A percentile compares a stretch with the other conserved stretches of the same genome.
These are phyloP conservation scores for Amorpha juglandis DNA, from an alignment of 2,888 invertebrate genomes.

Conservation along the genomic window DNA sequence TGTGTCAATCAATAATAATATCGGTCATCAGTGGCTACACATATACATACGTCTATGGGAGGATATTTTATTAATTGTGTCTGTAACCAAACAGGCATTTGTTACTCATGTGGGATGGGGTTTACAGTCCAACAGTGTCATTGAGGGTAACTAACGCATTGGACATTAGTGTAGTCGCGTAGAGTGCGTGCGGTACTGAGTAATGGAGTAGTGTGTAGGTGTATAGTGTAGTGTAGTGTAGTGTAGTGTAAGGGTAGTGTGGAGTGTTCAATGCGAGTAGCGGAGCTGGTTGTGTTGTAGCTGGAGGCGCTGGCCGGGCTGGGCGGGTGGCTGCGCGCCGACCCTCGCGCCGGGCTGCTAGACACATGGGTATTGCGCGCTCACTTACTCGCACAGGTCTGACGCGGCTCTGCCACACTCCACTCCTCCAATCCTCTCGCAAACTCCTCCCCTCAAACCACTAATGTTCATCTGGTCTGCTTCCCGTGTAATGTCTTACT, in stretches of 20 bases:
- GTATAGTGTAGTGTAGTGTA: neutral
- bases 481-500: neutral
- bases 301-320: constrained; percentile 83
- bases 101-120: neutral
- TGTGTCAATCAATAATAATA: constrained; percentile 38
- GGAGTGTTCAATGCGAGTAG: constrained; percentile 38
- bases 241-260: neutral
- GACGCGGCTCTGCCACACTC: constrained; percentile 65
- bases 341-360: constrained; percentile 78
- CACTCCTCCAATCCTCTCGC: constrained; percentile 35
- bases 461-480: neutral
- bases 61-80: neutral
- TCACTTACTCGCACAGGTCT: constrained; percentile 84
- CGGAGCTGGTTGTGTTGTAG: constrained; percentile 73
- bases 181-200: neutral
- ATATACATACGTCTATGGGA: neutral
- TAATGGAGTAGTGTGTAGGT: neutral
- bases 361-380: constrained; percentile 85
- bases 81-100: neutral
- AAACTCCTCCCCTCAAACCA: neutral
- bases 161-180: neutral
- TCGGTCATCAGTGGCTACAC: neutral
- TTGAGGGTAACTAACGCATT: neutral
- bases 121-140: neutral
- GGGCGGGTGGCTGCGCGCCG: constrained; percentile 81